Evolutionary conservation across 2,888 invertebrate genomes (phyloP), one percentile per base, ranked within the genome.

Genomic region (Caenorhabditis wallacei): DNA sequence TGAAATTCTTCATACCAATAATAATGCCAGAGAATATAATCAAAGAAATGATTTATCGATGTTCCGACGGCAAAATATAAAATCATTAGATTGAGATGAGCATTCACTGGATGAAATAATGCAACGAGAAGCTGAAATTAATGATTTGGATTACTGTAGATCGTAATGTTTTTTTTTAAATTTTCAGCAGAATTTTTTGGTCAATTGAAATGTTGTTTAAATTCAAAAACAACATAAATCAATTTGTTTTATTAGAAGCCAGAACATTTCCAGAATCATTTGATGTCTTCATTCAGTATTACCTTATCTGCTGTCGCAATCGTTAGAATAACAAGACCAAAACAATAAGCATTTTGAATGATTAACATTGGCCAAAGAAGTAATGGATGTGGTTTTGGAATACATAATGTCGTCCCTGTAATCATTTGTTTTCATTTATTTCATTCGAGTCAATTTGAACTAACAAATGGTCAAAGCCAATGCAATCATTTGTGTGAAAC

Each of bases 321-420:
- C 8, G 90, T 88, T 24, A 90, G 82, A 81, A 90, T 89, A 11
- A 90, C 87, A 24, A 90, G 59, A 2, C 90, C 90, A 61, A 90
- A 89, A 56, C 88, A 89, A 78, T 90, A 90, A 8, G 89, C 85
- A 71, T 88, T 90, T 75, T 90, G 88, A 82, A 89, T 88, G 37
- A 88, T 82, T 13, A 90, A 66, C 56, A 87, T 74, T 0, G 90
- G 90, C 88, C 88, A 90, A 11, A 90, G 70, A 26, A 87, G 72
- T 8, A 87, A 69, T 18, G 90, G 89, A 59, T 88, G 88, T 20
- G 88, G 87, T 46, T 87, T 82, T 7, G 84, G 82, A 53, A 88
- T 69, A 37, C 72, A 87, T 30, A 83, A 35, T 59, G 84, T 84
- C 7, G 87, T 85, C 24, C 63, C 87, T 87, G 78, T 30, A 82